Evolutionary conservation across 1,140 invertebrate genomes (phyloP), one percentile per base, ranked within the genome.

Genomic region (Portunus trituberculatus): DNA sequence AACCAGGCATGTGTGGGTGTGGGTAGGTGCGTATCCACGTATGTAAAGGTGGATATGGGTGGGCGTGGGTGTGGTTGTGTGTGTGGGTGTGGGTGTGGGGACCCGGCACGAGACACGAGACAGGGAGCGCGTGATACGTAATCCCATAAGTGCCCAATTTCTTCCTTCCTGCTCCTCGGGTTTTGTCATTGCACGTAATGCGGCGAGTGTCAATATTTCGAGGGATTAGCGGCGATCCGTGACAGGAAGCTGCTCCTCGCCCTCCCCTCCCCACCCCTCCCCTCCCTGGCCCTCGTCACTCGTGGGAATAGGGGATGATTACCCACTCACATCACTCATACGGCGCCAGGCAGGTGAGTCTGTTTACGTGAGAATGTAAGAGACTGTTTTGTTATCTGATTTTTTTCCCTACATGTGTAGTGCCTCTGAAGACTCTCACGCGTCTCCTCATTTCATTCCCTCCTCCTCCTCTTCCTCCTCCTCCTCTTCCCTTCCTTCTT

Each of bases 131-230:
- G 93, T 93, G 93, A 93, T 88, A 31, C 84, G 59, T 93, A 93
- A 93, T 93, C 93, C 93, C 14, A 10, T 88, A 93, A 93, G 93
- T 93, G 93, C 39, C 93, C 93, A 93, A 93, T 93, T 93, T 88
- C 48, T 93, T 28, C 86, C 93, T 93, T 52, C 84, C 87, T 86
- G 93, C 93, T 93, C 45, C 93, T 92, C 45, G 93, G 59, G 12
- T 93, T 93, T 93, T 93, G 93, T 88, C 84, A 93, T 88, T 88
- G 46, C 39, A 48, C 84, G 87, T 93, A 88, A 93, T 93, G 32
- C 67, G 25, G 46, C 28, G 28, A 88, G 93, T 89, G 67, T 93
- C 93, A 93, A 93, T 93, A 88, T 93, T 93, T 87, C 67, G 32
- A 28, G 84, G 93, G 93, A 88, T 93, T 93, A 93, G 39, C 29